Conservation (phyloP, 2,797 vertebrate genomes). For the Mycteria americana region DNA sequence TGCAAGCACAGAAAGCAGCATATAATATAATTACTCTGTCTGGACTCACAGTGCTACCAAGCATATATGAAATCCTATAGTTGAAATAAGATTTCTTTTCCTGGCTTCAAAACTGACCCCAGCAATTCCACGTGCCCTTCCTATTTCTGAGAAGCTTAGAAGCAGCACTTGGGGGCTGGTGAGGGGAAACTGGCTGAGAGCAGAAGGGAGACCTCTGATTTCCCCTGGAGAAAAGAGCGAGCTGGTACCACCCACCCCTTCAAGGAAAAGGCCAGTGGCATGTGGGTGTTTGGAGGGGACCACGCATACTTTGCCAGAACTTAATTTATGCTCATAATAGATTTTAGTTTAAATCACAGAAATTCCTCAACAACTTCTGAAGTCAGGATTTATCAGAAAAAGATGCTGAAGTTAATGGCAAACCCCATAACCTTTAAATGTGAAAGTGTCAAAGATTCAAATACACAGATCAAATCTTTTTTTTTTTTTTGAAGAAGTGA, state of each 20-base stretch:
- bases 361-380: neutral
- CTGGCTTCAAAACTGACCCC: neutral
- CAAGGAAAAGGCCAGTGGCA: neutral
- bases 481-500: neutral
- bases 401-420: neutral
- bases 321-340: neutral
- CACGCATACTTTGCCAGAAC: neutral
- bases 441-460: neutral
- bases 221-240: neutral
- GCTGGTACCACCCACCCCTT: neutral
- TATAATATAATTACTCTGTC: neutral
- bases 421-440: neutral
- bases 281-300: neutral
- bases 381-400: neutral
- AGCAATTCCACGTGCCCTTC: neutral
- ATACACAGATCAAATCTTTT: neutral
- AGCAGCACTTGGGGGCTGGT: neutral
- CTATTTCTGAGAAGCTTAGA: neutral
- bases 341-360: neutral
- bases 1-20: neutral
- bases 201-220: neutral
- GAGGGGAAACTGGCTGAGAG: neutral
- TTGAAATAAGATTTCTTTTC: neutral
- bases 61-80: neutral
- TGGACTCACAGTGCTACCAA: neutral